A percentile compares a stretch with the other conserved stretches of the same genome.
Conservation (phyloP, 2,888 invertebrate species). For the Falcaria lacertinaria region DNA sequence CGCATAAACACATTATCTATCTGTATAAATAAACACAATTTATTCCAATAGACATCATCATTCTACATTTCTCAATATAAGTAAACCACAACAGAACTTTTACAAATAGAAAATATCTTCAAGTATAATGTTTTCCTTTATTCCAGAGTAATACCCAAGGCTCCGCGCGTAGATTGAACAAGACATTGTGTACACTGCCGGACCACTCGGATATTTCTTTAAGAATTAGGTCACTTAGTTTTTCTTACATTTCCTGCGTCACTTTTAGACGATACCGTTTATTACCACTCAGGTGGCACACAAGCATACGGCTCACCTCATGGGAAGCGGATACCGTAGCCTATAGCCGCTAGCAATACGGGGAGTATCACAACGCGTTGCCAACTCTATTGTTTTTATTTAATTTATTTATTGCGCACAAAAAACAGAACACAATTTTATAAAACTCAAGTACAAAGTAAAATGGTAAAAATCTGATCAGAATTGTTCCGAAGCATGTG, state of each 20-base stretch:
- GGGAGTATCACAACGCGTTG: too few relatives aligned
- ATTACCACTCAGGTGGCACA: too few relatives aligned
- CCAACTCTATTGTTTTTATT: too few relatives aligned
- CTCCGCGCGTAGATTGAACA: slow-evolving; percentile 16
- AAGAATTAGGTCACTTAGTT: slow-evolving; percentile 21
- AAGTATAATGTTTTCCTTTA: neutral
- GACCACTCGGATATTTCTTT: slow-evolving; percentile 14
- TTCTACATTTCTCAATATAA: neutral
- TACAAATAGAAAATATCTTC: neutral
- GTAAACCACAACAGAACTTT: neutral
- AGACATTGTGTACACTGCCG: neutral
- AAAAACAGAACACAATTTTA: too few relatives aligned
- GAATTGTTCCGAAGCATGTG: too few relatives aligned
- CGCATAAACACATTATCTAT: neutral
- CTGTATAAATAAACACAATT: neutral
- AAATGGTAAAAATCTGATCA: too few relatives aligned
- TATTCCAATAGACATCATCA: too few relatives aligned
- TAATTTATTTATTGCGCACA: too few relatives aligned
- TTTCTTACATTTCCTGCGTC: slow-evolving; percentile 10
- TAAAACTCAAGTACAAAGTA: too few relatives aligned
- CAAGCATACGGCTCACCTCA: too few relatives aligned
- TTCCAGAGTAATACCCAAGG: slow-evolving; percentile 5
- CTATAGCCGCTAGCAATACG: too few relatives aligned
- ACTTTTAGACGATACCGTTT: slow-evolving; percentile 8
- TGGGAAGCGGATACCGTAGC: too few relatives aligned